Evolutionary conservation across 2,113 vertebrate species (phyloP).

Genomic region (Menura novaehollandiae): DNA sequence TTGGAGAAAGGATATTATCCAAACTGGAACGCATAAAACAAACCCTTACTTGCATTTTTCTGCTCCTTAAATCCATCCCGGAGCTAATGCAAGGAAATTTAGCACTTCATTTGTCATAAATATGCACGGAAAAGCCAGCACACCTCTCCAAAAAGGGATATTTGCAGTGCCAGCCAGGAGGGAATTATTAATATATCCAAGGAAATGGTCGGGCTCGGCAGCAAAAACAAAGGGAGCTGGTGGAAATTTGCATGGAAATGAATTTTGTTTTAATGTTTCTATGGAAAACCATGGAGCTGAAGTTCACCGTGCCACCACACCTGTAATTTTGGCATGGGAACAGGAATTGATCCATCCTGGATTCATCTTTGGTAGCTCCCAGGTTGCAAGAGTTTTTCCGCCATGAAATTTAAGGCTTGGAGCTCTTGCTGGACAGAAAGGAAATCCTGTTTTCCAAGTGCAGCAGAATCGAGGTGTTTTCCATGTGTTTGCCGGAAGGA

Average conservation of each 20-base stretch:
- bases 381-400: no score
- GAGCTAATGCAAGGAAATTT: constrained; percentile 24
- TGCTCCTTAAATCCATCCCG: constrained; percentile 41
- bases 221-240: neutral
- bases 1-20: constrained; percentile 32
- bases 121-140: constrained; percentile 10
- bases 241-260: neutral
- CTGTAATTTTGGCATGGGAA: neutral
- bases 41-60: constrained; percentile 15
- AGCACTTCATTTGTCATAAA: constrained; percentile 51
- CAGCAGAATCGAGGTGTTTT: no score
- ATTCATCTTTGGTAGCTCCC: no score
- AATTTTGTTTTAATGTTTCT: no score
- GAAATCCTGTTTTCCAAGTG: no score
- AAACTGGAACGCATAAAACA: constrained; percentile 45
- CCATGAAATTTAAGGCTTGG: no score
- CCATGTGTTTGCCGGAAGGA: no score
- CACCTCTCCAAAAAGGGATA: neutral
- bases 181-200: neutral
- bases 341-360: no score
- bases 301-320: neutral
- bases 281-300: neutral
- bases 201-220: neutral
- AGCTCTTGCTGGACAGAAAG: no score
- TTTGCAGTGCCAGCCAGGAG: neutral